Base-by-base conservation (phyloP, 2,888 invertebrate species). In the Drosophila diplacantha region DNA sequence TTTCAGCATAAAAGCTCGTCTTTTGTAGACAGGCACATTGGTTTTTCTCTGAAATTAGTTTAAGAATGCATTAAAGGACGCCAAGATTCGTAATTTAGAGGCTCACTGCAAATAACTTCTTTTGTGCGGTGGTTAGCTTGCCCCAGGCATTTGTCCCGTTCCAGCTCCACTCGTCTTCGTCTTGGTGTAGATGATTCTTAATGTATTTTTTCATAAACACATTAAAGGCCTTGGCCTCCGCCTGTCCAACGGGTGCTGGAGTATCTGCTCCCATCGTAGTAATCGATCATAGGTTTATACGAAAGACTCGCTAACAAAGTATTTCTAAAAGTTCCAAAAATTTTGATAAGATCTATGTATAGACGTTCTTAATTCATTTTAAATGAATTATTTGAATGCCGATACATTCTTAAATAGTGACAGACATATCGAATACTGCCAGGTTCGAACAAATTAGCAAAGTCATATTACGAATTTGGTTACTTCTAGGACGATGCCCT, bases 391-490 rank as follows among this genome's bases (percentile, higher is more conserved):
- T 31, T 43, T 9, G 12, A 46, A 14, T 46, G 3, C 12, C 7
- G 5, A n/a, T 8, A 22, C 11, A n/a, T 8, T n/a, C 24, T 24
- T 14, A 14, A 16, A 16, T 18, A 18, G 3, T 52, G 31, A 53
- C 18, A 8, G 14, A 46, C 11, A 24, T 24, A 24, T 24, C 46
- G n/a, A 5, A 32, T 22, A 46, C 22, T 32, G 24, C 32, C 16
- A 5, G 2, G 32, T 32, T 46, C 22, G 47, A 32, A 11, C 24
- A 24, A 51, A 51, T 20, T 32, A 24, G 22, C 44, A 29, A 46
- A 46, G 43, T 29, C 20, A 22, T 55, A 34, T 53, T 49, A 18
- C 38, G 14, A 52, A 55, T 49, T 52, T 43, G 34, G 31, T 39
- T 53, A 39, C 14, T 18, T 56, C 18, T 32, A 29, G 22, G 22